A percentile compares a stretch with the other conserved stretches of the same genome.
These are phyloP conservation scores for Campylomormyrus numenius DNA, from an alignment of 2,113 vertebrate genomes.

Conservation along the genomic window DNA sequence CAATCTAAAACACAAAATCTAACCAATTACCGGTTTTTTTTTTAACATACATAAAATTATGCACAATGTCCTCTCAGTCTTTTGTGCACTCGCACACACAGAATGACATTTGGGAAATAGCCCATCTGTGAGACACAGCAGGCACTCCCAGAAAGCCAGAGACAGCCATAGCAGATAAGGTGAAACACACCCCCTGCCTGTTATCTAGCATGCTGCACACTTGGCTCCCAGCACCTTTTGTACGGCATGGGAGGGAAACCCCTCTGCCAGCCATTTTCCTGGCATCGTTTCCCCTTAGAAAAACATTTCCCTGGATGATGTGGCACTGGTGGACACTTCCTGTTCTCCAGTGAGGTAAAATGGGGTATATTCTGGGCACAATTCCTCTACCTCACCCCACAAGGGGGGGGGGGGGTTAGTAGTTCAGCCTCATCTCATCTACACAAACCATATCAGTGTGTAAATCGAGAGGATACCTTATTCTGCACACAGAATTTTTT, in stretches of 20 bases:
- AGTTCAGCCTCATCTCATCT: neutral
- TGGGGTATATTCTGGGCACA: neutral
- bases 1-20: neutral
- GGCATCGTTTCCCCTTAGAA: neutral
- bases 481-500: neutral
- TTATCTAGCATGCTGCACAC: neutral
- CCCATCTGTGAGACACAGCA: neutral
- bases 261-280: neutral
- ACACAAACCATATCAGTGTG: neutral
- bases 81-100: neutral
- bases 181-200: neutral
- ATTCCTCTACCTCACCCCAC: neutral
- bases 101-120: neutral
- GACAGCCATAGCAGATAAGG: neutral
- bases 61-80: constrained; percentile 17
- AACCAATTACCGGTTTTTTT: neutral
- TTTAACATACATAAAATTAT: neutral
- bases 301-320: constrained; percentile 5
- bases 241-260: neutral
- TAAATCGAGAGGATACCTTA: neutral
- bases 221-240: neutral
- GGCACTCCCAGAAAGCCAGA: neutral
- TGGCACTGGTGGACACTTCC: neutral
- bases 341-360: neutral
- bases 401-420: neutral